Evolutionary conservation across 2,113 vertebrate genomes (phyloP).

Genomic region (Puma concolor): DNA sequence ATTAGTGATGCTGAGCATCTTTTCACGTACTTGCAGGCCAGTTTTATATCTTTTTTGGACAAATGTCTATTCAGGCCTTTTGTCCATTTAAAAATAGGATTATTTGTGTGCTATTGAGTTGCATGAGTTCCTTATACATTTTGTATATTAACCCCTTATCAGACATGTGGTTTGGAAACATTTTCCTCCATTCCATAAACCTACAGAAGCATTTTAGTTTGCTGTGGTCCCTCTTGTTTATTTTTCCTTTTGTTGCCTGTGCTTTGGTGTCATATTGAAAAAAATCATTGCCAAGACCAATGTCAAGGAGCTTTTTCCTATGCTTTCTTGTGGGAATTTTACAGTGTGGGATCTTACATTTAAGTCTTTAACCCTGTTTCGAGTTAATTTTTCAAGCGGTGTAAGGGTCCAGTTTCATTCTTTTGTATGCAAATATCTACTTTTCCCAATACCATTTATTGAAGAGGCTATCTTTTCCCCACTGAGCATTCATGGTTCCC

Average conservation of each 20-base stretch:
- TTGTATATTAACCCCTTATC: not conserved
- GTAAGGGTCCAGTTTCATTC: not conserved
- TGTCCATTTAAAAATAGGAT: not conserved
- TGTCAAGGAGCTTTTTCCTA: not conserved
- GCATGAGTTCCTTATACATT: not conserved
- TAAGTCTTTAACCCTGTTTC: not conserved
- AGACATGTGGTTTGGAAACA: not conserved
- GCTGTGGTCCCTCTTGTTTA: not conserved
- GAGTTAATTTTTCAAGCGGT: not conserved
- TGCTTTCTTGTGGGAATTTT: not conserved
- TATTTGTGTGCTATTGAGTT: not conserved
- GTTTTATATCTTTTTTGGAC: not conserved
- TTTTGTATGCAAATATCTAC: not conserved
- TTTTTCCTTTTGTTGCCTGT: not conserved
- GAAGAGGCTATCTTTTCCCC: not conserved
- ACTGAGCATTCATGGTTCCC: not conserved
- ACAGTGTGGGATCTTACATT: not conserved
- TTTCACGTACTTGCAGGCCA: not conserved
- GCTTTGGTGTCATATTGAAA: not conserved
- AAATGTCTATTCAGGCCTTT: not conserved
- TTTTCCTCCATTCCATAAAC: not conserved
- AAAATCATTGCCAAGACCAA: not conserved
- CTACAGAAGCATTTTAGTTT: not conserved
- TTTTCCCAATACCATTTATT: not conserved
- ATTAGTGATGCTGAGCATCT: not conserved